phyloP scores from a whole-genome alignment of 2,113 vertebrate species.

The Albula goreensis region DNA sequence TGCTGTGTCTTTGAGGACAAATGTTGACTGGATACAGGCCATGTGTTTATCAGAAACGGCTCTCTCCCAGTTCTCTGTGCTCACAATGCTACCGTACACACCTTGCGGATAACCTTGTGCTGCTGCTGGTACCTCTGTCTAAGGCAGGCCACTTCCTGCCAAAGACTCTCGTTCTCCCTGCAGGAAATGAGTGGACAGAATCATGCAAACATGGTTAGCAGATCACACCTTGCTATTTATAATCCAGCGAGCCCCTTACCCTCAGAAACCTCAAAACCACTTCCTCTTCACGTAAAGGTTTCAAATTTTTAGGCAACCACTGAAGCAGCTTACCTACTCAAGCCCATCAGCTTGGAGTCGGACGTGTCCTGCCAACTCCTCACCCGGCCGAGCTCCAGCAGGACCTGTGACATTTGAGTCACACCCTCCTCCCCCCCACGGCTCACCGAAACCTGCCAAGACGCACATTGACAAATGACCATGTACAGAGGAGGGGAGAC shows the following conservation, averaged over 20 bases:
- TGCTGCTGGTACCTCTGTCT: conserved; percentile 45
- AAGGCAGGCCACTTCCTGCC: conserved; percentile 41
- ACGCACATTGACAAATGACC: not conserved
- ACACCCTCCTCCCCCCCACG: conserved; percentile 29
- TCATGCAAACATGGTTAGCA: not conserved
- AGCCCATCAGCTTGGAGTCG: conserved; percentile 37
- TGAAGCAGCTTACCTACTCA: conserved; percentile 35
- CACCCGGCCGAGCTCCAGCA: conserved; percentile 39
- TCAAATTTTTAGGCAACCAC: not conserved
- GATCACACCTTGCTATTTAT: not conserved
- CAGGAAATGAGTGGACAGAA: not conserved
- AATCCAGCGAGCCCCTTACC: not conserved
- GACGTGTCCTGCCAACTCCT: conserved; percentile 35
- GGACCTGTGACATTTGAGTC: conserved; percentile 37
- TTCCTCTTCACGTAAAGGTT: not conserved
- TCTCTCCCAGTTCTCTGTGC: not conserved
- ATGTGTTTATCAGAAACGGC: not conserved
- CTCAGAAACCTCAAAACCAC: not conserved
- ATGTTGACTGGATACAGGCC: too few species aligned
- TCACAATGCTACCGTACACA: not conserved
- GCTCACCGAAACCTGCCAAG: conserved; percentile 41
- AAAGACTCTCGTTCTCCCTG: conserved; percentile 43
- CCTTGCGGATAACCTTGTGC: conserved; percentile 46
- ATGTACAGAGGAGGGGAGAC: not conserved
- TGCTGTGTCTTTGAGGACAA: too few species aligned